phyloP scores from a whole-genome alignment of 2,113 vertebrate species.

The Gymnorhina tibicen region DNA sequence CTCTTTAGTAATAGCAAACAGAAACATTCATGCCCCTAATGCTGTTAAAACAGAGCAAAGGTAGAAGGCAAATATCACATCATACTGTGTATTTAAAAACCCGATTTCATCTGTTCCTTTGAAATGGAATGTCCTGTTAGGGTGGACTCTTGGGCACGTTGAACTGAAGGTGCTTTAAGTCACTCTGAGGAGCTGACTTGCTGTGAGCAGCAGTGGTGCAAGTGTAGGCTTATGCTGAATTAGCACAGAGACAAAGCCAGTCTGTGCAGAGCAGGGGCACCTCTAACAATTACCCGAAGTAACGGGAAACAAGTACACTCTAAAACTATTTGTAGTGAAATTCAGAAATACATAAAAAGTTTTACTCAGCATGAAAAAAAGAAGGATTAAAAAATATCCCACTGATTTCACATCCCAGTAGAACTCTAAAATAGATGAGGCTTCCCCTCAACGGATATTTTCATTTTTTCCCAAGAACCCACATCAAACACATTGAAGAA shows the following conservation, averaged over 20 bases:
- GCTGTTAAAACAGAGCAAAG: not conserved
- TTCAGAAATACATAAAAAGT: not conserved
- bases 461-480: not conserved
- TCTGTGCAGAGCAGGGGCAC: not conserved
- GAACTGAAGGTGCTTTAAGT: not conserved
- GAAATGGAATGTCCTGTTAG: not conserved
- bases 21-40: not conserved
- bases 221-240: not conserved
- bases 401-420: not conserved
- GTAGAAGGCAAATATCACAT: not conserved
- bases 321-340: not conserved
- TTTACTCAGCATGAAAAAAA: not conserved
- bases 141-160: not conserved
- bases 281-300: not conserved
- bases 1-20: not conserved
- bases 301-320: not conserved
- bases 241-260: not conserved
- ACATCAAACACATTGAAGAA: not conserved
- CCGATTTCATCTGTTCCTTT: not conserved
- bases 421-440: not conserved
- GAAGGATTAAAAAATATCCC: not conserved
- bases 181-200: not conserved
- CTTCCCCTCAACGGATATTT: not conserved
- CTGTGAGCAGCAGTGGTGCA: not conserved
- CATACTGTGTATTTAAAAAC: not conserved